Base-by-base conservation (phyloP, 2,797 vertebrate genomes). In the Arctocebus calabarensis region DNA sequence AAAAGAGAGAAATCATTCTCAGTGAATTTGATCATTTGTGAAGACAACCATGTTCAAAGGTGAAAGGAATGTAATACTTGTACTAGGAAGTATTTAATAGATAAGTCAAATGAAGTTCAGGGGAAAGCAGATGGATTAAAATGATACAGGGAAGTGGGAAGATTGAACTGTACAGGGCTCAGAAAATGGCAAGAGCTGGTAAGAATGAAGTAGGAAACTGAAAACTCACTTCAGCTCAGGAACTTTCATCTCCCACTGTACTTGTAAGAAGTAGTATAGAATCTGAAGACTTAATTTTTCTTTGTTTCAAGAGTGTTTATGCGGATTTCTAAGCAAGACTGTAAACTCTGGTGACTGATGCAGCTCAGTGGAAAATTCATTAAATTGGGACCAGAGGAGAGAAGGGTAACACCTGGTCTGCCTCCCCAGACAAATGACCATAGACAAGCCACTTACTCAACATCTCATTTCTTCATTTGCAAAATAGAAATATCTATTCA, bases 41-140 rank as follows among this genome's bases (percentile, higher is more conserved):
- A 95, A 88, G 96, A 89, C 79, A 95, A 34, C 74, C 19, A 25
- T 48, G 61, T 94, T 84, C 73, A 45, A 61, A 71, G 96, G 82
- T 73, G 84, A 92, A 96, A 94, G 37, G 91, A 94, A 96, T 91
- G 88, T 77, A 78, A 74, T 89, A 81, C 40, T 94, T 74, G 43
- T n/a, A 43, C 91, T 94, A 93, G 81, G 77, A 95, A 93, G 84
- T 93, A 94, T 64, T 95, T 95, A 94, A 95, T 77, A 83, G 84
- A 81, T 73, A 92, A 93, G 91, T 93, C 90, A 88, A 87, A 94
- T 83, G 77, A 88, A 91, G 95, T 84, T 93, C 84, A 91, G 59
- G 86, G 27, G 55, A 73, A 89, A 81, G 59, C 83, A 89, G 43
- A 83, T n/a, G 0, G 40, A 68, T 79, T 64, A 34, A 74, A 86